Percentiles rank a stretch among this genome's conserved stretches.
Evolutionary conservation across 2,888 invertebrate genomes (phyloP).

Genomic region (Zootermopsis nevadensis): DNA sequence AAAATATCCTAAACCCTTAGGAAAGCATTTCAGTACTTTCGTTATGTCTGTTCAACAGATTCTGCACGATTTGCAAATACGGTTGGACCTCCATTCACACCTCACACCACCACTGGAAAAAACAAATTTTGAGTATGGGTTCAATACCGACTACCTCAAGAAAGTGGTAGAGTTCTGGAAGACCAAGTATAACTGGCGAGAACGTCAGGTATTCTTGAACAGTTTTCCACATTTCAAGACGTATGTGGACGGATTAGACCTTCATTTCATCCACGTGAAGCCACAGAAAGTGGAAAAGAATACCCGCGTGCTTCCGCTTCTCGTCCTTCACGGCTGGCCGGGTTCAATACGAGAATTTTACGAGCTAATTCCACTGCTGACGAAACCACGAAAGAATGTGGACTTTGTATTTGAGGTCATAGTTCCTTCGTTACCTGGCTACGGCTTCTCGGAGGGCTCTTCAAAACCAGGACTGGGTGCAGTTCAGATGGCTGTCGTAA

Average conservation of each 20-base stretch:
- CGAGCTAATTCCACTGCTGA: constrained; percentile 76
- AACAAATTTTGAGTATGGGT: constrained; percentile 85
- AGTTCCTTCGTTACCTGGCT: constrained; percentile 76
- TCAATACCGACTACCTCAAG: constrained; percentile 76
- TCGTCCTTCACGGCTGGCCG: constrained; percentile 89
- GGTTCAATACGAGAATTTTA: constrained; percentile 85
- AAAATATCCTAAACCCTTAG: background rate
- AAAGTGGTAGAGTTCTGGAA: constrained; percentile 83
- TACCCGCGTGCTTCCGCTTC: constrained; percentile 70
- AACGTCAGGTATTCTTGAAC: constrained; percentile 78
- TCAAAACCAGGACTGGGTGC: constrained; percentile 56
- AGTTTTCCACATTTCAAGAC: constrained; percentile 80
- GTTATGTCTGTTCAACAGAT: constrained; percentile 62
- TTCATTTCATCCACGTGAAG: constrained; percentile 81
- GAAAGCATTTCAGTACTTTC: too few relatives aligned
- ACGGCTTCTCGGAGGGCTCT: constrained; percentile 72
- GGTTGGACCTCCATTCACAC: constrained; percentile 63
- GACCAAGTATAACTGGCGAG: constrained; percentile 77
- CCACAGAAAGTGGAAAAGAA: constrained; percentile 65
- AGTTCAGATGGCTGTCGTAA: constrained; percentile 67
- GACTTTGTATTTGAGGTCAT: constrained; percentile 77
- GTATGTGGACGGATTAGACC: constrained; percentile 73
- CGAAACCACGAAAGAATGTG: constrained; percentile 64
- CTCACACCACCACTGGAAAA: constrained; percentile 70
- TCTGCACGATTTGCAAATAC: constrained; percentile 70